phyloP scores from a whole-genome alignment of 2,113 vertebrate species.

The Chiloscyllium plagiosum region DNA sequence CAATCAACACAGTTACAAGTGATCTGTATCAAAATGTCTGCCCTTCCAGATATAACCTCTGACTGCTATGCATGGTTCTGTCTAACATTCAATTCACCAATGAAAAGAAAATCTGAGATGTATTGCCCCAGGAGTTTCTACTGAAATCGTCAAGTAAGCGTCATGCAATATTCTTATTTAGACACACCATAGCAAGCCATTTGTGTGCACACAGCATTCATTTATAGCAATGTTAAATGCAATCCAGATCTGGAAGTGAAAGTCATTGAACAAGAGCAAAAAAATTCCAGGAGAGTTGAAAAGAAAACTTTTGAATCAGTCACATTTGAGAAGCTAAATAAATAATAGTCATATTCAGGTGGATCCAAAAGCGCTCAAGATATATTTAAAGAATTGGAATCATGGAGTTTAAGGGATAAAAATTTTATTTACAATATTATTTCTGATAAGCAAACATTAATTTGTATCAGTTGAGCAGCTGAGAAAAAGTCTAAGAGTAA shows the following conservation, averaged over 20 bases:
- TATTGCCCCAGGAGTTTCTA: background rate
- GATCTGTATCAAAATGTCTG: background rate
- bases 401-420: background rate
- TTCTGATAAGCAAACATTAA: background rate
- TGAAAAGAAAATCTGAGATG: background rate
- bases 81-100: background rate
- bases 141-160: background rate
- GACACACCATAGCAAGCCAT: background rate
- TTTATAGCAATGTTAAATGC: background rate
- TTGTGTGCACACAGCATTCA: background rate
- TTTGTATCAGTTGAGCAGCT: background rate
- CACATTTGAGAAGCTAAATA: background rate
- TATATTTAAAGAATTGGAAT: background rate
- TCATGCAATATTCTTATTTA: background rate
- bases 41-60: background rate
- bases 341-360: background rate
- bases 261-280: background rate
- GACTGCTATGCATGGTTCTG: background rate
- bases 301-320: background rate
- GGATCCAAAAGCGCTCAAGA: background rate
- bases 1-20: background rate
- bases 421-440: background rate
- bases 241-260: background rate
- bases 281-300: background rate
- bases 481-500: background rate